Conservation (phyloP, 2,888 invertebrate genomes). For the Euclidia mi region DNA sequence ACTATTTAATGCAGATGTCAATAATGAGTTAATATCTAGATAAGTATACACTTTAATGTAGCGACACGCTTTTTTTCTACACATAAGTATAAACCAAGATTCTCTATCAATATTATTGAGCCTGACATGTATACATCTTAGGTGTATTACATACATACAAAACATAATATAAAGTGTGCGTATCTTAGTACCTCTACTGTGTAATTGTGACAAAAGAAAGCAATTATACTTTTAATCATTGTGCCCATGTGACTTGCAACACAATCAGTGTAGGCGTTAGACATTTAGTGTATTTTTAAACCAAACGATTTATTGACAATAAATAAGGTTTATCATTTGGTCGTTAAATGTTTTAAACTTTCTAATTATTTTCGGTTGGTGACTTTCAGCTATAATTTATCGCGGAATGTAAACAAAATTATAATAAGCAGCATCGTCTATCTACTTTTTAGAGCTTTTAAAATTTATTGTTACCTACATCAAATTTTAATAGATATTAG, state of each 20-base stretch:
- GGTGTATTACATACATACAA: no score
- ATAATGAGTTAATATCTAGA: no score
- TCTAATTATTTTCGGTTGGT: constrained; percentile 19
- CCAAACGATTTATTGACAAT: constrained; percentile 14
- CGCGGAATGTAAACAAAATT: constrained; percentile 34
- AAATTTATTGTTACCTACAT: constrained; percentile 29
- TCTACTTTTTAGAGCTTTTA: constrained; percentile 28
- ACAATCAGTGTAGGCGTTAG: constrained; percentile 4
- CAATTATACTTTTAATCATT: neutral
- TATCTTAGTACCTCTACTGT: no score
- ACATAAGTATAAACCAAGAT: no score
- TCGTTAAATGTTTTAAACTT: constrained; percentile 26
- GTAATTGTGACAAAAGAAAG: no score
- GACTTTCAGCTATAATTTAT: constrained; percentile 19
- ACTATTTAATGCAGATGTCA: no score
- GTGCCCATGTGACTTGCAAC: neutral
- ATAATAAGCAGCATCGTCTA: constrained; percentile 19
- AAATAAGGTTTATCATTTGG: constrained; percentile 30
- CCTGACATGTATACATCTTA: no score
- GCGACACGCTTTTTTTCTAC: no score
- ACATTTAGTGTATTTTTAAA: constrained; percentile 1
- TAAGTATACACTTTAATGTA: no score
- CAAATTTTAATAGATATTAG: constrained; percentile 18
- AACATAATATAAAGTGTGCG: no score
- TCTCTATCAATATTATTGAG: no score